phyloP scores from a whole-genome alignment of 2,888 invertebrate genomes.

The Pachycephus smyrnensis region DNA sequence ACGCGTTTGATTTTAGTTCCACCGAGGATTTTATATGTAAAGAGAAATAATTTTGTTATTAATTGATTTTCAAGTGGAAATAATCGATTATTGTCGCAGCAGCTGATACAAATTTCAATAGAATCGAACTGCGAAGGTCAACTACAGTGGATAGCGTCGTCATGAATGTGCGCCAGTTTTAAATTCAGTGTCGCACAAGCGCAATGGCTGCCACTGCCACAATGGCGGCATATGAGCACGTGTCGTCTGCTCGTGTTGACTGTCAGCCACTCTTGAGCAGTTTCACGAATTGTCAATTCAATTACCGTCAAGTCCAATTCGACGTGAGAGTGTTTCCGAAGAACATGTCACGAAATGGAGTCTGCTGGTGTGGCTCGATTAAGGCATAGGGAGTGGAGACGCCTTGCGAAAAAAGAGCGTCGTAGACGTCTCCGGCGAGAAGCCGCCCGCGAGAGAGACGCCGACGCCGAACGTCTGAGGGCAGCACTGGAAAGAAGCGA shows the following conservation, averaged over 20 bases:
- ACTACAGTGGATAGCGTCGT: neutral
- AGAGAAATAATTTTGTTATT: neutral
- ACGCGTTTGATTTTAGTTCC: neutral
- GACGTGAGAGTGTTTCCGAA: neutral
- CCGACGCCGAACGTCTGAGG: slow-evolving; percentile 69
- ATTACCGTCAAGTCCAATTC: neutral
- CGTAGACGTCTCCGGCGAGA: slow-evolving; percentile 75
- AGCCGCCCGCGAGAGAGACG: slow-evolving; percentile 73
- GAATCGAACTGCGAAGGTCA: neutral
- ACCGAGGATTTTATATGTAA: neutral
- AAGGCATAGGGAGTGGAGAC: slow-evolving; percentile 80
- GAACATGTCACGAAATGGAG: neutral
- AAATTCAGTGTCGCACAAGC: neutral
- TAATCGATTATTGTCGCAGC: neutral
- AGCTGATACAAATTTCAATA: neutral
- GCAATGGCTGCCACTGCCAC: neutral
- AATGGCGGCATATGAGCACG: slow-evolving; percentile 2
- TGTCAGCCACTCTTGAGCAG: slow-evolving; percentile 12
- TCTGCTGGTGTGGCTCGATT: slow-evolving; percentile 7
- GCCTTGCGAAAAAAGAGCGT: slow-evolving; percentile 78
- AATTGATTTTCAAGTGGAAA: neutral
- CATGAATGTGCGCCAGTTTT: neutral
- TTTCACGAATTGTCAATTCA: neutral
- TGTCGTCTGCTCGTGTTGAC: slow-evolving; percentile 18
- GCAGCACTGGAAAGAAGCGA: slow-evolving; percentile 63